Evolutionary conservation across 2,113 vertebrate species (phyloP).

Genomic region (Elanoides forficatus): DNA sequence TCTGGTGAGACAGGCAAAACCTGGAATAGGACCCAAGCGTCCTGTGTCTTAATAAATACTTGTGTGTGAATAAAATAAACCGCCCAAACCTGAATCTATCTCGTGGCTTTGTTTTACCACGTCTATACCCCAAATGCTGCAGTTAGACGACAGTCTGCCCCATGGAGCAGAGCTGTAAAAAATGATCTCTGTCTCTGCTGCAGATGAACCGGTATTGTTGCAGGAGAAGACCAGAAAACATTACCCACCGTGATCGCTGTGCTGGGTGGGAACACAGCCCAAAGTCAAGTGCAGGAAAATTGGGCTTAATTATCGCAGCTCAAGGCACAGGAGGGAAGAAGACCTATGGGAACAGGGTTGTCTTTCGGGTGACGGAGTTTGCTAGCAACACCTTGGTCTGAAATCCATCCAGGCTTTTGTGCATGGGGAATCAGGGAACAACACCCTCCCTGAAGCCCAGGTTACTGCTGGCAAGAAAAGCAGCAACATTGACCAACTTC

Average conservation of each 20-base stretch:
- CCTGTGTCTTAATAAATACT: background rate
- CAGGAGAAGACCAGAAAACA: background rate
- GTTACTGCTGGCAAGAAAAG: background rate
- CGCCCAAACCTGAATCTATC: background rate
- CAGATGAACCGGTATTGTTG: background rate
- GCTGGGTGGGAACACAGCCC: background rate
- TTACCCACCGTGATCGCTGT: accelerated
- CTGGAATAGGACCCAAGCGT: accelerated
- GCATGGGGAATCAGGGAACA: accelerated
- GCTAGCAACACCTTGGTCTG: accelerated
- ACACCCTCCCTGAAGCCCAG: background rate
- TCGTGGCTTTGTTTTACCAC: background rate
- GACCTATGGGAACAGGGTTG: accelerated
- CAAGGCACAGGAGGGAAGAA: background rate
- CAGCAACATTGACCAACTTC: accelerated
- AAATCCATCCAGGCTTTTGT: background rate
- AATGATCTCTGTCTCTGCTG: background rate
- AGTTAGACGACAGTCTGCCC: background rate
- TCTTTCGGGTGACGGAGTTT: background rate
- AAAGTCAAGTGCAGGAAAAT: background rate
- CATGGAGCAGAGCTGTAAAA: background rate
- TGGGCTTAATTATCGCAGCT: background rate
- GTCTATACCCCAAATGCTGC: background rate
- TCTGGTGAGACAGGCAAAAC: background rate
- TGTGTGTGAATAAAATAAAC: accelerated